Base-by-base conservation (phyloP, 1,140 invertebrate genomes). In the Drosophila bocqueti region DNA sequence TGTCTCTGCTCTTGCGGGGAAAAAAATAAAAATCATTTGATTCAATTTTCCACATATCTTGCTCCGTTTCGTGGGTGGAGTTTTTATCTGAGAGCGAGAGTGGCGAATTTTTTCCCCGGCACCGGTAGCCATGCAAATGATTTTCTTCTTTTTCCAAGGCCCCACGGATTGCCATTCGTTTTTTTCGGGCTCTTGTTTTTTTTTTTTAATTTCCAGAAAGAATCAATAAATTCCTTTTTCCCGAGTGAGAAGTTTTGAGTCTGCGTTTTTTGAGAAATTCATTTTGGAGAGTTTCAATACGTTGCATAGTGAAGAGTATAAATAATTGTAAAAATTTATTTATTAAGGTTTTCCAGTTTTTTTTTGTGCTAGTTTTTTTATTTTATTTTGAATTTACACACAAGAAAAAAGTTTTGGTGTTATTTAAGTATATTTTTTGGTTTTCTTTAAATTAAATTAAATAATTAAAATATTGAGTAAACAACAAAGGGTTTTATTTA, bases 201-300 rank as follows among this genome's bases (percentile, higher is more conserved):
- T 55, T 74, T 55, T 61, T 66, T 66, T 49, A 21, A 21, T 21
- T 21, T 21, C 4, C 42, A 77, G 77, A 77, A 69, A 47, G 61
- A 87, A 87, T 86, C 83, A 87, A 86, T 86, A 86, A 86, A 86
- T 86, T 86, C 83, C 67, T 83, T 69, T 73, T 73, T 65, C 38
- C 60, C 34, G 57, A 45, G 40, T 66, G 60, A 74, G 60, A 82
- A 76, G 69, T 65, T 82, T 79, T 80, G 67, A 63, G 62, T 42
- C 63, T 42, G 54, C 55, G 62, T 65, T 68, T 66, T 60, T 72
- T 15, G 18, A 63, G 42, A 46, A 45, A 36, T 60, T 60, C 9
- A 63, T 9, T 46, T 75, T 67, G 38, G 11, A 49, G 54, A 52
- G 40, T 55, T 47, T 65, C 6, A 59, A 59, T n/a, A 36, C n/a